Base-by-base conservation (phyloP, 2,888 invertebrate genomes). In the Torymus texanus region DNA sequence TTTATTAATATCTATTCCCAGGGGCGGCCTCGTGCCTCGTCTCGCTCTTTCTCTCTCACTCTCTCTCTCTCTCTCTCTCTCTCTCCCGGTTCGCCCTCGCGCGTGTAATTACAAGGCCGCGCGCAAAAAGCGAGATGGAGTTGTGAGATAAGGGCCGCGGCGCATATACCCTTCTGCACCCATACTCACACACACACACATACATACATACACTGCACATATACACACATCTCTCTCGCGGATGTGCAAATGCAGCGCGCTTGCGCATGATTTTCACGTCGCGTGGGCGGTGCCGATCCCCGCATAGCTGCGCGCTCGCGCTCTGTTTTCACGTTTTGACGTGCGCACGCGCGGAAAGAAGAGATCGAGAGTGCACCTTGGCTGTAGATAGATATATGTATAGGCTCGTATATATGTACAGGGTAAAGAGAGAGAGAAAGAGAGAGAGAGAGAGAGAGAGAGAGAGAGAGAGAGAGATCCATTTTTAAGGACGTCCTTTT, bases 41-140 rank as follows among this genome's bases (percentile, higher is more conserved):
- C 70, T 77, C 58, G 24, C 59, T 68, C 66, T 74, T 59, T 65
- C 62, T 75, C 70, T 77, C 56, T 62, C 74, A 8, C 29, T 21
- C 24, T 21, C 63, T 29, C 51, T 24, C 24, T 24, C 24, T 24
- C 24, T 24, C 24, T 24, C 24, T 24, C 62, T 50, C 62, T 56
- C 77, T 53, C 66, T 41, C 66, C 29, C 65, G 61, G 16, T 59
- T 62, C 78, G 55, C 50, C 41, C 79, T 13, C 68, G 29, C 68
- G 61, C 61, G 70, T 66, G 59, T 79, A 79, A 79, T 79, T 79
- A 79, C 70, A 79, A 79, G 79, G 79, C 79, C 79, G 75, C 66
- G 62, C 53, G 74, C 59, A 65, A 79, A 75, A 61, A 18, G 53
- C 71, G 24, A 67, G 78, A 78, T 78, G 78, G 73, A 73, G 72